Evolutionary conservation across 2,113 vertebrate species (phyloP).

Genomic region (Prionailurus bengalensis): DNA sequence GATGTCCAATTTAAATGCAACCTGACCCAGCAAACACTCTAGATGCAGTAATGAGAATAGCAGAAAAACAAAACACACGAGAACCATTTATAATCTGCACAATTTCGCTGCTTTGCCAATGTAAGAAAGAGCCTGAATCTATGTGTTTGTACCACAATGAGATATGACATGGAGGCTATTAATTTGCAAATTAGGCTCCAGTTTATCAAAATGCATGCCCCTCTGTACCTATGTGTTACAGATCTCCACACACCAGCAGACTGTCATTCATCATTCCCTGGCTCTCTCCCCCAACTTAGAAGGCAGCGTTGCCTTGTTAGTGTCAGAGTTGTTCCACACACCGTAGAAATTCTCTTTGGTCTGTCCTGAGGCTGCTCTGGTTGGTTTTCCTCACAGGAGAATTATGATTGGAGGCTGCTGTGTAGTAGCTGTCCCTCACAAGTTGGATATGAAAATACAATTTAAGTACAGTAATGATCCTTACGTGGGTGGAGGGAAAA

Average conservation of each 20-base stretch:
- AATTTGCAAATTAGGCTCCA: slow-evolving; percentile 63
- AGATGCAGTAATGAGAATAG: slow-evolving; percentile 43
- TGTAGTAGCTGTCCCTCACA: slow-evolving; percentile 18
- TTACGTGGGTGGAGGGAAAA: not conserved
- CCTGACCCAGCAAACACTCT: slow-evolving; percentile 49
- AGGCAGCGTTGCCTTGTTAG: not conserved
- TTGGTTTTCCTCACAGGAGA: slow-evolving; percentile 26
- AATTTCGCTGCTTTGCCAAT: slow-evolving; percentile 52
- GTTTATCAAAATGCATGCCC: slow-evolving; percentile 27
- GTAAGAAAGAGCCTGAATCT: slow-evolving; percentile 42
- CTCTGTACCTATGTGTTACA: slow-evolving; percentile 42
- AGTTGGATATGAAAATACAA: slow-evolving; percentile 49
- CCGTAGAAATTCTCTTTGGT: not conserved
- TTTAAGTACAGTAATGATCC: not conserved
- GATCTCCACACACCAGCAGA: not conserved
- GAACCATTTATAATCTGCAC: slow-evolving; percentile 48
- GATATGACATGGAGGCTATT: slow-evolving; percentile 32
- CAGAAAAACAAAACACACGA: not conserved
- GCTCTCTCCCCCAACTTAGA: not conserved
- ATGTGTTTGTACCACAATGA: slow-evolving; percentile 21
- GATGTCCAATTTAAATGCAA: slow-evolving; percentile 62
- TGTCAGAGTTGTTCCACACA: not conserved
- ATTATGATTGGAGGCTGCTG: slow-evolving; percentile 18
- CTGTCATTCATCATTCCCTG: not conserved
- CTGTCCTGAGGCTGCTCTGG: slow-evolving; percentile 19